Evolutionary conservation across 2,797 vertebrate species (phyloP).

Genomic region (Diplodus sargus): DNA sequence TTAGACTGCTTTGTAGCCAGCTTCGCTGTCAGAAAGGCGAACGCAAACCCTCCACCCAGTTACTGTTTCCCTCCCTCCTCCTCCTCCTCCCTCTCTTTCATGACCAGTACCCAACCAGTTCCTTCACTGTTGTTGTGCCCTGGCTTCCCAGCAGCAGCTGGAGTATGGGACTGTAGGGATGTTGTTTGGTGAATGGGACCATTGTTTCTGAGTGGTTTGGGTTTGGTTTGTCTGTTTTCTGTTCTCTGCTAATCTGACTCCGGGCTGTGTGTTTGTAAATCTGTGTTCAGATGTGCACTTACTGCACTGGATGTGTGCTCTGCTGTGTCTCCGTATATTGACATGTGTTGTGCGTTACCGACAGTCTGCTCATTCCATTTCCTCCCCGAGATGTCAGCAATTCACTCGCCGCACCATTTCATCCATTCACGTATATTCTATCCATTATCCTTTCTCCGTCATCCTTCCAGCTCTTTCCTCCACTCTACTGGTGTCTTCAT

Average conservation of each 20-base stretch:
- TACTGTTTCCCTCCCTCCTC: constrained; percentile 40
- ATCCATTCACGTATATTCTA: neutral
- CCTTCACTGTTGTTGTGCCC: constrained; percentile 53
- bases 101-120: constrained; percentile 60
- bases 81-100: constrained; percentile 22
- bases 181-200: constrained; percentile 66
- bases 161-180: constrained; percentile 50
- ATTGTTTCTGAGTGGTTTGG: constrained; percentile 56
- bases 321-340: constrained; percentile 18
- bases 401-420: neutral
- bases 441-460: neutral
- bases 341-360: constrained; percentile 38
- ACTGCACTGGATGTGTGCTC: neutral
- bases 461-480: neutral
- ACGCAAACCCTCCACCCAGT: constrained; percentile 49
- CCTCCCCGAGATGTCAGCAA: neutral
- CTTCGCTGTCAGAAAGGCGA: constrained; percentile 47
- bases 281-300: constrained; percentile 7
- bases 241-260: constrained; percentile 26
- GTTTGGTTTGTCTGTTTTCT: constrained; percentile 17
- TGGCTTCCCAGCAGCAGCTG: constrained; percentile 65
- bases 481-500: neutral
- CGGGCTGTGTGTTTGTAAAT: constrained; percentile 27
- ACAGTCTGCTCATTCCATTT: constrained; percentile 6
- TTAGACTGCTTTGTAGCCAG: constrained; percentile 46